A percentile compares a stretch with the other conserved stretches of the same genome.
These are phyloP conservation scores for Petrocephalus schoutedeni DNA, from an alignment of 2,797 vertebrate species.

Conservation along the genomic window DNA sequence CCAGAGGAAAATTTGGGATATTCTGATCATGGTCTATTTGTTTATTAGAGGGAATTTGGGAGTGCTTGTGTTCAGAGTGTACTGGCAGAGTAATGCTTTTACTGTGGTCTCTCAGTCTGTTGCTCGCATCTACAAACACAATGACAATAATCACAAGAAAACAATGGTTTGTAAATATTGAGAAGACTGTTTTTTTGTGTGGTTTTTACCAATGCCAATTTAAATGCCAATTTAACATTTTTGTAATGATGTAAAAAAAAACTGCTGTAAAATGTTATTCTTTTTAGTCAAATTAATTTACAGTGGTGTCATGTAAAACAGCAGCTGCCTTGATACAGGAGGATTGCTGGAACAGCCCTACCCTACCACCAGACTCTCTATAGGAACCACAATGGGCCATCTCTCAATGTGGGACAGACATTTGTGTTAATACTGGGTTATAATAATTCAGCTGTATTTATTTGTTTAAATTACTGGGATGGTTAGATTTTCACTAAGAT, in stretches of 20 bases:
- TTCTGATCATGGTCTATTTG: background rate
- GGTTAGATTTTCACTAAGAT: background rate
- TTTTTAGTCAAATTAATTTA: constrained; percentile 10
- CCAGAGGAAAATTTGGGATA: background rate
- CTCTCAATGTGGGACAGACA: background rate
- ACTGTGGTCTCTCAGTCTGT: background rate
- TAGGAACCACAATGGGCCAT: background rate
- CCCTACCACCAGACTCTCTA: background rate
- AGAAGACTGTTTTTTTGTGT: background rate
- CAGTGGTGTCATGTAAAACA: background rate
- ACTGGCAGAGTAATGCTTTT: background rate
- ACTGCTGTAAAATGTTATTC: constrained; percentile 15
- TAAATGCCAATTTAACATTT: constrained; percentile 19
- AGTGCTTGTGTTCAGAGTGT: background rate
- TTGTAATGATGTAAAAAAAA: constrained; percentile 19
- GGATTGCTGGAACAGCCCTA: background rate
- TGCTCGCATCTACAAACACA: background rate
- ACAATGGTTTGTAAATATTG: constrained; percentile 22
- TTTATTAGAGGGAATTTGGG: background rate
- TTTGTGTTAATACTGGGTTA: background rate
- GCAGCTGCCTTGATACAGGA: background rate
- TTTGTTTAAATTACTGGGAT: background rate
- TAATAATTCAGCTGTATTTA: background rate
- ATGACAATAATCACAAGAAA: constrained; percentile 10
- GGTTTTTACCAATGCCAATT: constrained; percentile 19